Evolutionary conservation across 2,113 vertebrate species (phyloP).

Genomic region (Asarcornis scutulata): DNA sequence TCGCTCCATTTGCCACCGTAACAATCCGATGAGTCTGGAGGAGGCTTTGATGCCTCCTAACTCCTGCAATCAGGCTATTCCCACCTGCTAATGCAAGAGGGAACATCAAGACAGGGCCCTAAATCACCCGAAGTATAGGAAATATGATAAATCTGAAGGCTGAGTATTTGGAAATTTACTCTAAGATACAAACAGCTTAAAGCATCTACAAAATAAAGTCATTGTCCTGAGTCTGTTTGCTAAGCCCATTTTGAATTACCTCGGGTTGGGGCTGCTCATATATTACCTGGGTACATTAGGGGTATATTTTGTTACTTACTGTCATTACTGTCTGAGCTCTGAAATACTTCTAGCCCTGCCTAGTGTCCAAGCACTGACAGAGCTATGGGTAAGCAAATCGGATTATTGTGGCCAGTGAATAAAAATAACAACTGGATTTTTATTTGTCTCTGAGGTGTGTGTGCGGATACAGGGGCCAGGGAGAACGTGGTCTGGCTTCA

Average conservation of each 20-base stretch:
- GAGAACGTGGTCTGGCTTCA: not conserved
- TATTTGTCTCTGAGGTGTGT: not conserved
- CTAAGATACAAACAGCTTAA: not conserved
- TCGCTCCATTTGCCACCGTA: not conserved
- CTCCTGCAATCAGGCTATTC: not conserved
- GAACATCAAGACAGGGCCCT: not conserved
- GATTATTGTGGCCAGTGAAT: not conserved
- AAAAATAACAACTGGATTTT: not conserved
- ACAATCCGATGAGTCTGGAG: not conserved
- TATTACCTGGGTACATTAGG: constrained; percentile 18
- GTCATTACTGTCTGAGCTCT: not conserved
- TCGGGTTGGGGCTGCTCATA: not conserved
- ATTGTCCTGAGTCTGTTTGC: not conserved
- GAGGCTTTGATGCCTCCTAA: not conserved
- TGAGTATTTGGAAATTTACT: constrained; percentile 1
- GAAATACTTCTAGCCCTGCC: not conserved
- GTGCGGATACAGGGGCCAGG: not conserved
- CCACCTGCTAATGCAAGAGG: accelerated
- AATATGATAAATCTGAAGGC: not conserved
- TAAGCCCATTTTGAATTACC: constrained; percentile 23
- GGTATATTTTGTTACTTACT: constrained; percentile 14
- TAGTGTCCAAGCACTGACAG: not conserved
- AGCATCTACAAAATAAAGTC: constrained; percentile 2
- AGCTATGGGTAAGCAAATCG: not conserved
- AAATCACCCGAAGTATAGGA: not conserved